Evolutionary conservation across 2,113 vertebrate species (phyloP), one percentile per base, ranked within the genome.

Genomic region (Tretioscincus oriximinensis): DNA sequence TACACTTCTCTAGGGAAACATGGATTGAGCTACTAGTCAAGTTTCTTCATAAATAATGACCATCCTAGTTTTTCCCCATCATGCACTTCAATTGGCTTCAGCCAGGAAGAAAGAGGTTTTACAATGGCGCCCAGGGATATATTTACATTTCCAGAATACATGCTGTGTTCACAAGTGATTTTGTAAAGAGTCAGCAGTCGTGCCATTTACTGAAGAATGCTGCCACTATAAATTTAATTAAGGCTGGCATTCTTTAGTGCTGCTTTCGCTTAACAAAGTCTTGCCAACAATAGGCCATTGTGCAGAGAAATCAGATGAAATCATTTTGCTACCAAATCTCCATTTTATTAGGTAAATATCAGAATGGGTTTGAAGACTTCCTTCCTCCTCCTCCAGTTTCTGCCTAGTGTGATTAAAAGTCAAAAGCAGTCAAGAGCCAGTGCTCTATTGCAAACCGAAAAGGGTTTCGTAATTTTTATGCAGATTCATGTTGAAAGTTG

Each of bases 141-240:
- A 41, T 68, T 76, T 61, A 58, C 49, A 58, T 31, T 69, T 81
- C 29, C 9, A 68, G 72, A 75, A 81, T 11, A 20, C 49, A 60
- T 26, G 29, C 31, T 58, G 49, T 45, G 31, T 61, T 47, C n/a
- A 61, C 20, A 9, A 58, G 41, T 76, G 68, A 78, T 60, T 82
- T 78, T 47, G 66, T 75, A 20, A 41, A 73, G 58, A 60, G 51
- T 47, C 26, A 9, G 18, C 24, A 24, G 20, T 81, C 47, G 7
- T 58, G 68, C 35, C 68, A 70, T 78, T 82, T 75, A 73, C 22
- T 78, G 65, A 63, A 64, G 28, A 28, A 73, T 41, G 7, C 74
- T 67, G 41, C 29, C 1, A 8, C 41, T 74, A 24, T 69, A 64
- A 69, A 69, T 77, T 85, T 86, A 82, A 79, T 78, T 85, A 77